A percentile compares a stretch with the other conserved stretches of the same genome.
Evolutionary conservation across 2,113 vertebrate genomes (phyloP).

Genomic region (Notothenia rossii): DNA sequence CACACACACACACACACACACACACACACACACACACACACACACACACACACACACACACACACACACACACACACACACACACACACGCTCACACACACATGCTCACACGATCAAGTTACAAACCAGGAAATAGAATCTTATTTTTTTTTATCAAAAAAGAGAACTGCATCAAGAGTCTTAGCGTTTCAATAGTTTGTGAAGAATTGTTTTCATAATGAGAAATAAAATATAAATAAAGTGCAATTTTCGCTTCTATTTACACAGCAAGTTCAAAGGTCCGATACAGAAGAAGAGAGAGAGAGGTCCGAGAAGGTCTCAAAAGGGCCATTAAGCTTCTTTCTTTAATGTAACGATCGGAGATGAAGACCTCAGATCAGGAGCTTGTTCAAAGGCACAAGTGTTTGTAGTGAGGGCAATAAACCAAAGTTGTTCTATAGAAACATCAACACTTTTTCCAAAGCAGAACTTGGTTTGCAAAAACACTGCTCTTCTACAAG

Average conservation of each 20-base stretch:
- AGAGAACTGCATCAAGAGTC: conserved; percentile 65
- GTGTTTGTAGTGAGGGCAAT: conserved; percentile 75
- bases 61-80: too few species aligned
- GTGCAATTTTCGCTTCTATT: conserved; percentile 79
- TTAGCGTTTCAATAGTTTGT: conserved; percentile 76
- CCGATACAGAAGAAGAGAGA: conserved; percentile 30
- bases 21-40: too few species aligned
- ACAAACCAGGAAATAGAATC: conserved; percentile 67
- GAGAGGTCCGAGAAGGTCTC: conserved; percentile 54
- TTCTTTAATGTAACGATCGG: conserved; percentile 28
- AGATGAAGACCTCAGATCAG: conserved; percentile 21
- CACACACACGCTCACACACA: conserved; percentile 33
- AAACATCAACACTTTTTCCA: conserved; percentile 73
- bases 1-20: not conserved
- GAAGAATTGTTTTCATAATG: conserved; percentile 44
- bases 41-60: too few species aligned
- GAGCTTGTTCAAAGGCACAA: conserved; percentile 86
- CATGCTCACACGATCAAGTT: conserved; percentile 63
- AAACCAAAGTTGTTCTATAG: conserved; percentile 35
- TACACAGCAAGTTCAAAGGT: conserved; percentile 64
- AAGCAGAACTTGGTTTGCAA: conserved; percentile 36
- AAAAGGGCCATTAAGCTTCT: conserved; percentile 43
- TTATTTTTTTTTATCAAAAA: conserved; percentile 72
- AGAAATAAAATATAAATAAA: conserved; percentile 79
- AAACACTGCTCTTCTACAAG: conserved; percentile 63